Evolutionary conservation across 2,888 invertebrate genomes (phyloP).

Genomic region (Acanthopleura granulata): DNA sequence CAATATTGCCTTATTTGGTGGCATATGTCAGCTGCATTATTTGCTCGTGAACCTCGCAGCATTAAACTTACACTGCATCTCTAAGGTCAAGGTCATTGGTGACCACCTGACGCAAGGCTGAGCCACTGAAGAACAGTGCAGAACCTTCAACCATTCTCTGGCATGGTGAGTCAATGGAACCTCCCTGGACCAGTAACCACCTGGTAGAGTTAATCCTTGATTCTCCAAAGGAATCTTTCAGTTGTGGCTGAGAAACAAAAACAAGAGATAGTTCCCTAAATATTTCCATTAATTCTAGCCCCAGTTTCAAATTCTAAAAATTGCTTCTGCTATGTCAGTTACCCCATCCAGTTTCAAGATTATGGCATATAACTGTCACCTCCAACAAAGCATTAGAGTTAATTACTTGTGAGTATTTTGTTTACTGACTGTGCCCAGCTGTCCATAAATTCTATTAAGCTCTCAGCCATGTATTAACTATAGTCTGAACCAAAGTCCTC

Average conservation of each 20-base stretch:
- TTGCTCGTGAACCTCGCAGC: background rate
- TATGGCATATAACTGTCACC: no score
- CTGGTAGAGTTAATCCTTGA: constrained; percentile 44
- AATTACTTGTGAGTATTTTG: no score
- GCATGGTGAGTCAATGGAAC: constrained; percentile 57
- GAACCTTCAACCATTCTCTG: constrained; percentile 56
- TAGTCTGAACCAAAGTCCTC: no score
- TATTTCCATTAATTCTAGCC: no score
- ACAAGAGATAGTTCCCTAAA: background rate
- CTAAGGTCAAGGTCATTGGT: constrained; percentile 65
- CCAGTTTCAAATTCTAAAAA: no score
- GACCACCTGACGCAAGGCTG: constrained; percentile 58
- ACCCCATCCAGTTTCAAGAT: no score
- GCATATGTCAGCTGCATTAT: background rate
- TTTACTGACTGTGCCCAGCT: no score
- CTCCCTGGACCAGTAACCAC: constrained; percentile 66
- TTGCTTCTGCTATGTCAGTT: no score
- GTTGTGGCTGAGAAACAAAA: constrained; percentile 43
- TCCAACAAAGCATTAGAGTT: no score
- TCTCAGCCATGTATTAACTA: no score
- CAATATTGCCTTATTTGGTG: no score
- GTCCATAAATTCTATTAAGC: no score
- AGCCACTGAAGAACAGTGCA: constrained; percentile 59
- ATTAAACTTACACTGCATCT: constrained; percentile 61
- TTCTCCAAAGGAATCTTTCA: constrained; percentile 62